These are phyloP conservation scores for Pampusana beccarii DNA, from an alignment of 2,113 vertebrate species.

Conservation along the genomic window DNA sequence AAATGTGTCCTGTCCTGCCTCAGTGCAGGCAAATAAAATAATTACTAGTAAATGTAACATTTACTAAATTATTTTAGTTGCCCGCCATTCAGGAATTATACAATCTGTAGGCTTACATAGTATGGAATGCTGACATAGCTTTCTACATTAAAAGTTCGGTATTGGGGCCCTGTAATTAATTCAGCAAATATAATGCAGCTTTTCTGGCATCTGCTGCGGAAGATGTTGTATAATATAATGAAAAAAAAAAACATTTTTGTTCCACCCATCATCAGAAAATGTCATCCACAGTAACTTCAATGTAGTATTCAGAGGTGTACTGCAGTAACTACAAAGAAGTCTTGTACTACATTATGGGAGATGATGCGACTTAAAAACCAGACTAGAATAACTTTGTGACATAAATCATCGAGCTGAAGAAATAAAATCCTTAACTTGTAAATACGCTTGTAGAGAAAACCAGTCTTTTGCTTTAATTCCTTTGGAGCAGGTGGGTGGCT, in stretches of 20 bases:
- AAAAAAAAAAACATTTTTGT: neutral
- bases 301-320: neutral
- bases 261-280: neutral
- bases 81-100: neutral
- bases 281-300: neutral
- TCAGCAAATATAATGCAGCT: neutral
- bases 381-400: neutral
- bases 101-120: neutral
- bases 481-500: neutral
- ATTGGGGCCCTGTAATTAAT: neutral
- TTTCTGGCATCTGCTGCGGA: neutral
- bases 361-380: neutral
- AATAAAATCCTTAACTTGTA: neutral
- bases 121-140: neutral
- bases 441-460: neutral
- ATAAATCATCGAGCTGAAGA: neutral
- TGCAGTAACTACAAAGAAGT: conserved; percentile 18
- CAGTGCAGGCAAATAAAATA: neutral
- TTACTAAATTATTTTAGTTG: neutral
- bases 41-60: neutral
- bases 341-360: neutral
- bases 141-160: neutral
- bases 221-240: conserved; percentile 6
- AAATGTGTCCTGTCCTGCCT: neutral
- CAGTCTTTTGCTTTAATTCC: neutral